phyloP scores from a whole-genome alignment of 2,113 vertebrate species.

The Phylloscopus whistleri region DNA sequence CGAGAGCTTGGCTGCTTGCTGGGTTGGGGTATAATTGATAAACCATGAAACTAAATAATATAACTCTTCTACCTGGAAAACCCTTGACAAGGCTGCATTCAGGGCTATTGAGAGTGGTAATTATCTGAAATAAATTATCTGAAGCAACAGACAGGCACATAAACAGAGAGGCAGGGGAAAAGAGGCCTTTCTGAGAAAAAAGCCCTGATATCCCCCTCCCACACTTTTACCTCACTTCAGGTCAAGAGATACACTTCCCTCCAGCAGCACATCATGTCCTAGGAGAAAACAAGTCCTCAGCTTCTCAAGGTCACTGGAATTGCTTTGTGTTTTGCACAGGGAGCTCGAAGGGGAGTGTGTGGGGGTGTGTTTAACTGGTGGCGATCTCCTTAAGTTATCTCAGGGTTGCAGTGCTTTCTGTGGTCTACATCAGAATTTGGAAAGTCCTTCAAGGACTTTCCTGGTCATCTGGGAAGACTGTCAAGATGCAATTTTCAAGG shows the following conservation, averaged over 20 bases:
- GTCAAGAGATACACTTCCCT: slow-evolving; percentile 16
- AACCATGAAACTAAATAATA: background rate
- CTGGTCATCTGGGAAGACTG: background rate
- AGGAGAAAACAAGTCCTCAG: slow-evolving; percentile 12
- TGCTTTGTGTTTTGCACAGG: background rate
- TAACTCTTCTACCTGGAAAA: background rate
- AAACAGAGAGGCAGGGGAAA: background rate
- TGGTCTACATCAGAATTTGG: background rate
- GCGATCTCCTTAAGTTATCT: background rate
- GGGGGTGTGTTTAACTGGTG: background rate
- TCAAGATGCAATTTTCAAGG: background rate
- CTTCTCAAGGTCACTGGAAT: background rate
- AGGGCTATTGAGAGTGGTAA: background rate
- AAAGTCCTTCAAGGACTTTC: background rate
- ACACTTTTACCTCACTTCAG: background rate
- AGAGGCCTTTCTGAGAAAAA: background rate
- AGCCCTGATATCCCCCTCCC: background rate
- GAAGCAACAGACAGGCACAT: background rate
- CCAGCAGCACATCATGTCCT: background rate
- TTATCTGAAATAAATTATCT: background rate
- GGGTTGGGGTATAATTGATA: background rate
- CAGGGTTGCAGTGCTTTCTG: background rate
- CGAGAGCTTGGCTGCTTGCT: background rate
- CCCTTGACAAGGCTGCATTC: background rate
- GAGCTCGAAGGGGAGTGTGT: background rate